These are phyloP conservation scores for Tupiocoris notatus DNA, from an alignment of 2,888 invertebrate genomes.

Conservation along the genomic window DNA sequence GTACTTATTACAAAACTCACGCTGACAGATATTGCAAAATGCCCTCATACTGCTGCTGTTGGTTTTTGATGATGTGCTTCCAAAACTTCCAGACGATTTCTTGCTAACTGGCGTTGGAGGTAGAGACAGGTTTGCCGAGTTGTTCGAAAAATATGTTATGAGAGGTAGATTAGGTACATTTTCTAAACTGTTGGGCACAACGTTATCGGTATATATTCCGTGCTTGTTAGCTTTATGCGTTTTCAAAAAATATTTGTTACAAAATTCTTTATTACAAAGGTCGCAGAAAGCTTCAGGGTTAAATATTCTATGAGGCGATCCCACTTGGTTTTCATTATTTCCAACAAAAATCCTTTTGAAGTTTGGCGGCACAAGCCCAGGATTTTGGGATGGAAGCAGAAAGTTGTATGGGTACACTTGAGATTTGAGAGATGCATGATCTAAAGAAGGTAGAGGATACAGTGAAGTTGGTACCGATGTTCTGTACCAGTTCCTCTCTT, in stretches of 20 bases:
- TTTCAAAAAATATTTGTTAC: constrained; percentile 96
- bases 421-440: constrained; percentile 42
- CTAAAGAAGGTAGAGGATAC: constrained; percentile 41
- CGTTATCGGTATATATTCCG: constrained; percentile 74
- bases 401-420: constrained; percentile 44
- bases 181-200: constrained; percentile 45
- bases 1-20: constrained; percentile 91
- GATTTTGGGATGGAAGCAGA: constrained; percentile 42
- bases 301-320: constrained; percentile 66
- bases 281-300: constrained; percentile 97
- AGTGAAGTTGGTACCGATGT: constrained; percentile 35
- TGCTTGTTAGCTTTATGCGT: constrained; percentile 98
- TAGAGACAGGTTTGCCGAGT: constrained; percentile 37
- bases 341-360: constrained; percentile 46
- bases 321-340: constrained; percentile 46
- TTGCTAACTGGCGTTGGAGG: constrained; percentile 36
- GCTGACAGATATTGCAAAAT: constrained; percentile 91
- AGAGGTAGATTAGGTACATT: constrained; percentile 47
- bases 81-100: constrained; percentile 26
- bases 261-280: constrained; percentile 96
- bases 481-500: constrained; percentile 45
- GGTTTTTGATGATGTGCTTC: constrained; percentile 32
- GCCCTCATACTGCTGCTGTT: constrained; percentile 58
- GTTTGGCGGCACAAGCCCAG: constrained; percentile 42
- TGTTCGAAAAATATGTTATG: constrained; percentile 48